phyloP scores from a whole-genome alignment of 2,888 invertebrate genomes.

The Acheta domesticus region DNA sequence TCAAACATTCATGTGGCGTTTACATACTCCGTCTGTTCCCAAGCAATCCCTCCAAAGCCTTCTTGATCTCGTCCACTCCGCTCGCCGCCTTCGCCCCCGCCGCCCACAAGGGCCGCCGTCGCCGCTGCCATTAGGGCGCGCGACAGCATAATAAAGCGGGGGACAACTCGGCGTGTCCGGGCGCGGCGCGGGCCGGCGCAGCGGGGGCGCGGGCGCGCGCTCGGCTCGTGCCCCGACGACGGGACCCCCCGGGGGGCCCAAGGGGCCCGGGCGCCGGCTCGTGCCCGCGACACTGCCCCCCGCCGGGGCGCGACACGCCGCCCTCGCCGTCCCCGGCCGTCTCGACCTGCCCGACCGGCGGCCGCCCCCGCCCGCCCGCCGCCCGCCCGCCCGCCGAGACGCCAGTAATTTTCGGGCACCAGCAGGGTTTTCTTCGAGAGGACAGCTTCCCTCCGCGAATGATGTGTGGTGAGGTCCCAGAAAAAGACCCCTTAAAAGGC shows the following conservation, averaged over 20 bases:
- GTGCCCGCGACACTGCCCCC: neutral
- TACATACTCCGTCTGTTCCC: no score
- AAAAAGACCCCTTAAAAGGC: neutral
- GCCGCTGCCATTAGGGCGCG: neutral
- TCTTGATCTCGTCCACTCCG: neutral
- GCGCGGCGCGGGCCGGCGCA: neutral
- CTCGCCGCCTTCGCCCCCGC: neutral
- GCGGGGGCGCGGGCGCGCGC: neutral
- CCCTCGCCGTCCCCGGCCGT: neutral
- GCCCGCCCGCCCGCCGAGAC: neutral
- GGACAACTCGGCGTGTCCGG: neutral
- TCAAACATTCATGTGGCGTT: no score
- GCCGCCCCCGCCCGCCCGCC: neutral
- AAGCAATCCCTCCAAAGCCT: no score
- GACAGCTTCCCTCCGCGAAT: neutral
- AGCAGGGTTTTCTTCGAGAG: neutral
- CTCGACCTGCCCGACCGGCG: neutral
- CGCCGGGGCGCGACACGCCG: neutral
- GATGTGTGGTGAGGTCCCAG: neutral
- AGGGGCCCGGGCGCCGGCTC: neutral
- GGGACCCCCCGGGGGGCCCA: neutral
- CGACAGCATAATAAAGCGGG: conserved; percentile 18
- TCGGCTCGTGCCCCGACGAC: neutral
- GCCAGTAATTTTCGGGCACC: neutral
- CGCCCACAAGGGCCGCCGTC: neutral